Evolutionary conservation across 1,140 invertebrate species (phyloP), one percentile per base, ranked within the genome.

Genomic region (Formica selysi): DNA sequence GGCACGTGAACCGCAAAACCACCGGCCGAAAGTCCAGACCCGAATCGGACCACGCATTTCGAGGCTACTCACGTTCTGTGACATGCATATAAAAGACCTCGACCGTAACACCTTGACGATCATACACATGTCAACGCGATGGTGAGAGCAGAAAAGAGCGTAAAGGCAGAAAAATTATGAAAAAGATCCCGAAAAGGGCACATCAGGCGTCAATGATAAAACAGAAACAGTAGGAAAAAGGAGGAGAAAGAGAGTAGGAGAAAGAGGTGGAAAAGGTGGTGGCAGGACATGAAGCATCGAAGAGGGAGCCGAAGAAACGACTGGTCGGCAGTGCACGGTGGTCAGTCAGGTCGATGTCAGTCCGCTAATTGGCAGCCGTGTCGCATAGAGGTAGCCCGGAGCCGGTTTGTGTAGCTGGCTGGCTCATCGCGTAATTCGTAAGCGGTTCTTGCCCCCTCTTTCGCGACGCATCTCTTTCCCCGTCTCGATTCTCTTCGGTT

Each of bases 331-430:
- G 89, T 91, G 86, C 85, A 91, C 89, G 93, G 93, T 94, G 93
- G 94, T 94, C 94, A 94, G 93, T 93, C 93, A 94, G 93, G 85
- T 93, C 93, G 92, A 94, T 95, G 93, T 95, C 94, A 94, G 93
- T 78, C 90, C 91, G 91, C 94, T 95, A 95, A 95, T 95, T 95
- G 94, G 94, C 94, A 95, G 92, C 93, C 94, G 91, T 95, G 94
- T 94, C 94, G 92, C 93, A 92, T 93, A 93, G 92, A 93, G 90
- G 91, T 92, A 94, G 92, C 91, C 91, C 91, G 91, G 64, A 94
- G 94, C 93, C 93, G 93, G 94, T 94, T 94, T 94, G 71, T 90
- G 88, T 91, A 87, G 90, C 87, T 87, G 71, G 87, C 90, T 90
- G 70, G 16, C 86, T 70, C 91, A 90, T 94, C 93, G 93, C 93